Base-by-base conservation (phyloP, 2,888 invertebrate species). In the Aleiodes leptofemur region DNA sequence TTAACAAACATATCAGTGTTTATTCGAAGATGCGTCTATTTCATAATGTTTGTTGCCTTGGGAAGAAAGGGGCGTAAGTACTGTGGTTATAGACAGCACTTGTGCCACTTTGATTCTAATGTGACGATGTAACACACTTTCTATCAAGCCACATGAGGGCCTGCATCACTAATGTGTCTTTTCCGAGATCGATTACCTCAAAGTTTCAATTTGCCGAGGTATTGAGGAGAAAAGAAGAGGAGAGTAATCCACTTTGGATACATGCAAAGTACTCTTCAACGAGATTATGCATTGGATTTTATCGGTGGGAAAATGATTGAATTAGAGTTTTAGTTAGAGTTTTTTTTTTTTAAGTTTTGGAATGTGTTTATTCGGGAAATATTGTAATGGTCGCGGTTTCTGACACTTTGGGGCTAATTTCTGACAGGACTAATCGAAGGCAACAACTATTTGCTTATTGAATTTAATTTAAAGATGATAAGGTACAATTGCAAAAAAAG, bases 161-260 rank as follows among this genome's bases (percentile, higher is more conserved):
- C 43, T 43, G 11, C 43, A 38, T 8, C 38, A 43, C 43, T 48
- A 64, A 43, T 31, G 34, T 69, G 53, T 69, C 23, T 16, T 43
- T 14, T 5, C 8, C 11, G 38, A 29, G 13, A 70, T 48, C 57
- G 48, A 57, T 57, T 57, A 43, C 38, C 64, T 64, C 16, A 48
- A 64, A 64, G 64, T 64, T 43, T 16, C 64, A 43, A 48, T 43
- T 64, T 16, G 16, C 48, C 8, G 16, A 14, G 16, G 38, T 13
- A 11, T 57, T 31, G 29, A 7, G 16, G 3, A 3, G 34, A 4
- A 34, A 9, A 16, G 61, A 14, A n/a, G 61, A 61, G 61, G 43
- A 64, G 16, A 23, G 53, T 69, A 71, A 71, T 71, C 70, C 70
- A 71, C 70, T 71, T 59, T 48, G 3, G 61, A 31, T 50, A 48